Evolutionary conservation across 2,888 invertebrate species (phyloP), one percentile per base, ranked within the genome.

Genomic region (Acronicta leporina): DNA sequence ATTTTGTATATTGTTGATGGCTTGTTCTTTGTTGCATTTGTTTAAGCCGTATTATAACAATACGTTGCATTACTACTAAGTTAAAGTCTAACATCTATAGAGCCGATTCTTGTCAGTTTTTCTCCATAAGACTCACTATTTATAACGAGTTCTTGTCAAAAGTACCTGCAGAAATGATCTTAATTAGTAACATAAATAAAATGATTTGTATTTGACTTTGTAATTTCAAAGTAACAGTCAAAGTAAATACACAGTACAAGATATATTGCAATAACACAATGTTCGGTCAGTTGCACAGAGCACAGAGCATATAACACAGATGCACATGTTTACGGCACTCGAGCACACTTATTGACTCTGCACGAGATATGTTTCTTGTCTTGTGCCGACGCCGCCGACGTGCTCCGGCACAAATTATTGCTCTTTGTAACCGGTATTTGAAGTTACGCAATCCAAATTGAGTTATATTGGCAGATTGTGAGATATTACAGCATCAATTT

Each of bases 281-380:
- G 15, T 33, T 14, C 15, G 40, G 70, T 52, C 51, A 44, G 46
- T 48, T 47, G 41, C 61, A 53, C 43, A 30, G 14, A 25, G 30
- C 9, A 30, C 30, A 30, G 33, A 20, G 43, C 30, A 35, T 46
- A 27, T 50, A 40, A 59, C 63, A 63, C 73, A 63, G 59, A 53
- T 62, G 64, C 61, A 68, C 61, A 50, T 62, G 73, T 64, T 73
- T 52, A 62, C 51, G 42, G 38, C 63, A 30, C 43, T 52, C 47
- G 43, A 53, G 47, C 42, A 55, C 75, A 68, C 72, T 71, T 75
- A 75, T 68, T 71, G 75, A 71, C 54, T 74, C 48, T 50, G 57
- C 15, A 27, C 30, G 40, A 77, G 65, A 74, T 71, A 77, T 75
- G 75, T 65, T 53, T 52, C 59, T 67, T 77, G 71, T 77, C 52